Evolutionary conservation across 2,888 invertebrate species (phyloP).

Genomic region (Andrena hattorfiana): DNA sequence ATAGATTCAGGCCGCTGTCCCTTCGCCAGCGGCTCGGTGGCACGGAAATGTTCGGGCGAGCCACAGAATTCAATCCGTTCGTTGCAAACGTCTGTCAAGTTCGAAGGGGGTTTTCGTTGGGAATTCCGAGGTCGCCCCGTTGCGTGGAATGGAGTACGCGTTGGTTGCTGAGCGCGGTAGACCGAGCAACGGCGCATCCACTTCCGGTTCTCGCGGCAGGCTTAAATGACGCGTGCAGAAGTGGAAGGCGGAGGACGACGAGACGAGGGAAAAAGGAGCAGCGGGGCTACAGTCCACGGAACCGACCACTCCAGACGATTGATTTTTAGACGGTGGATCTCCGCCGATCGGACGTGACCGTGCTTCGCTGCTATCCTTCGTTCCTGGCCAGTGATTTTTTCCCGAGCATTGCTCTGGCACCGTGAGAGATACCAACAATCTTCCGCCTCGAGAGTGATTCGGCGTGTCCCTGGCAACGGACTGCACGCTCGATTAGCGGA

Average conservation of each 20-base stretch:
- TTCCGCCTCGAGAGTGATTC: background rate
- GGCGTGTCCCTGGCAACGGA: background rate
- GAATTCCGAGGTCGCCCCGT: background rate
- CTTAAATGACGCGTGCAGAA: conserved; percentile 48
- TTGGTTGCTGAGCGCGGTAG: conserved; percentile 12
- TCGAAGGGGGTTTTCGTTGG: too few relatives aligned
- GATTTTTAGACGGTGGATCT: conserved; percentile 22
- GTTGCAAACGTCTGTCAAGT: too few relatives aligned
- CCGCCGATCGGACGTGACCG: conserved; percentile 15
- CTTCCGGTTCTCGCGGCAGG: conserved; percentile 44
- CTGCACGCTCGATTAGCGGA: conserved; percentile 15
- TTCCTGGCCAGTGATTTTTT: background rate
- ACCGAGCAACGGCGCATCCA: conserved; percentile 37
- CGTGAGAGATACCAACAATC: background rate
- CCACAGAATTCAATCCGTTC: too few relatives aligned
- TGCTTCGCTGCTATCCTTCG: background rate
- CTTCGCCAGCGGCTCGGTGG: too few relatives aligned
- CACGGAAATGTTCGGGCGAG: too few relatives aligned
- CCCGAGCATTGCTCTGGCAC: background rate
- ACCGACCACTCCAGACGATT: conserved; percentile 1
- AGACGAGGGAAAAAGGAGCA: background rate
- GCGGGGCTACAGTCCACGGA: background rate
- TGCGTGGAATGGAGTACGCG: conserved; percentile 2
- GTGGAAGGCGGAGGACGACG: background rate
- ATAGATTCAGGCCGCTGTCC: too few relatives aligned